These are phyloP conservation scores for Brotogeris chrysoptera DNA, from an alignment of 2,797 vertebrate species.

Conservation along the genomic window DNA sequence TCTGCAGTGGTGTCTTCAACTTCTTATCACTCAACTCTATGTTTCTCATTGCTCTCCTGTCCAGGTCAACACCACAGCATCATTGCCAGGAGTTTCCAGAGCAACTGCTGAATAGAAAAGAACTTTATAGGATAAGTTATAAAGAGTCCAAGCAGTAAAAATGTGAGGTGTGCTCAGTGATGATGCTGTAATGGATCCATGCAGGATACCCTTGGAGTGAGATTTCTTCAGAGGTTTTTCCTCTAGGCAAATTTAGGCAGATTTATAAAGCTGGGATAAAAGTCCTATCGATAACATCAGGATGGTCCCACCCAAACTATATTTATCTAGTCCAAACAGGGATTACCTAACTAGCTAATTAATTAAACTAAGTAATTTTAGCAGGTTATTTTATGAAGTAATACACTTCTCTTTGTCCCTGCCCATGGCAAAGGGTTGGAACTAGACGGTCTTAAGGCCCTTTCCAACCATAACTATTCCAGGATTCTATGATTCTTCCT, in stretches of 20 bases:
- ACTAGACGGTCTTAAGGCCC: not conserved
- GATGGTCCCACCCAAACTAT: not conserved
- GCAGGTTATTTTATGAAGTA: not conserved
- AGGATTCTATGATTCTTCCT: not conserved
- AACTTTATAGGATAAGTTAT: not conserved
- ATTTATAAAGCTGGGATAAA: not conserved
- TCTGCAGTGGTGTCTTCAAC: not conserved
- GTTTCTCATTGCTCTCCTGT: not conserved
- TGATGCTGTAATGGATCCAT: not conserved
- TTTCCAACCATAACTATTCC: not conserved
- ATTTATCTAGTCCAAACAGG: not conserved
- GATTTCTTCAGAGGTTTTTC: not conserved
- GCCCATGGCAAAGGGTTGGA: not conserved
- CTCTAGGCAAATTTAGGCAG: not conserved
- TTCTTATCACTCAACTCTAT: not conserved
- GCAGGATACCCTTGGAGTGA: not conserved
- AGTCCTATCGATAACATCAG: not conserved
- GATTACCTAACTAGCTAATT: not conserved
- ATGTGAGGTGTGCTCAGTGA: not conserved
- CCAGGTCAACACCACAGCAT: not conserved
- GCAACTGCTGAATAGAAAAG: not conserved
- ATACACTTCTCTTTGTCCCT: not conserved
- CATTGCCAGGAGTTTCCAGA: not conserved
- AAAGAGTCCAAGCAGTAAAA: not conserved
- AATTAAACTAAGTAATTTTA: not conserved